Base-by-base conservation (phyloP, 37 sponge, comb jelly and placozoan genomes). In the Axinella damicornis region DNA sequence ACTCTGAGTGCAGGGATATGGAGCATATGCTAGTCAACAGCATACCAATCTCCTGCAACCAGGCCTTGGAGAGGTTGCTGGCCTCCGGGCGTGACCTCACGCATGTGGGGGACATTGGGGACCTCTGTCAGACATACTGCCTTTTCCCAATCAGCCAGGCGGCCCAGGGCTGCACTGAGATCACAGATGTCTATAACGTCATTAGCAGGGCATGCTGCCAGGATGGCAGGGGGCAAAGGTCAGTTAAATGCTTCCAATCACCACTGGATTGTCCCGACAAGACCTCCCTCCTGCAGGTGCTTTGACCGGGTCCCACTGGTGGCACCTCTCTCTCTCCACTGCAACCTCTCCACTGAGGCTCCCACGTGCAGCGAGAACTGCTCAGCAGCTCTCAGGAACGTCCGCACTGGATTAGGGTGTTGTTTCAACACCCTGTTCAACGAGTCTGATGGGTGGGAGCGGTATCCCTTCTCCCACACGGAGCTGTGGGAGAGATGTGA, bases 51-150 rank as follows among this genome's bases (percentile, higher is more conserved):
- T 74, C 75, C 58, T 74, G 75, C 75, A 55, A 74, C 53, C 14
- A 16, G 1, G 75, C 75, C 16, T 33, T 74, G 33, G 33, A 33
- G 57, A 16, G 19, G 1, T 16, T 74, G 28, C 46, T 52, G 34
- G 19, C 75, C 58, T 28, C 32, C 22, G 27, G 22, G 2, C 57
- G 16, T 16, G 21, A 28, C 57, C 69, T 67, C 34, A 32, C 35
- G 5, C 20, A 59, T 34, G 5, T 22, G n/a, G 24, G 11, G 11
- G 35, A 25, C 57, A 4, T 74, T 1, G 75, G 58, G 11, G 75
- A 74, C 31, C 46, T 74, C 16, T 74, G 75, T 57, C 14, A 28
- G 19, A 52, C 75, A 1, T 74, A 74, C 75, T 74, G 75, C 34
- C 19, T 55, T 59, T 32, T 28, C 27, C 75, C 75, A 55, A 31